Conservation (phyloP, 92 coral and sea anemone genomes). For the Scolanthus callimorphus region DNA sequence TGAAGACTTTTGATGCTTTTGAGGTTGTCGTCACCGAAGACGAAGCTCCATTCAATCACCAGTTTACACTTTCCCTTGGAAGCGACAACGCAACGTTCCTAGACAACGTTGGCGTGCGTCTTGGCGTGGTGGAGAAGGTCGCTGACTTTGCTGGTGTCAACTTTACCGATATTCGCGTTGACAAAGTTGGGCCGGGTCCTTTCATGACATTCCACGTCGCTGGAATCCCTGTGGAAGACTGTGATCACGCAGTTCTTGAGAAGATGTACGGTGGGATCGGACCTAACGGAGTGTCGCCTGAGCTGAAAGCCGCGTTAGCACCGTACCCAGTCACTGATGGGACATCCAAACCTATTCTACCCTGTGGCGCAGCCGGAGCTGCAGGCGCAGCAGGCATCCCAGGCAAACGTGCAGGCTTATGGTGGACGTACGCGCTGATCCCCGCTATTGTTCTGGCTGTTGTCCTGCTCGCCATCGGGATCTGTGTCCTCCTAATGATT, state of each 20-base stretch:
- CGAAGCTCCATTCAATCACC: slow-evolving; percentile 44
- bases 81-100: slow-evolving; percentile 62
- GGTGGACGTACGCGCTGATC: slow-evolving; percentile 96
- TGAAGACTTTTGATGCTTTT: slow-evolving; percentile 57
- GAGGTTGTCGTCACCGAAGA: slow-evolving; percentile 58
- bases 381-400: slow-evolving; percentile 36
- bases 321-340: slow-evolving; percentile 66
- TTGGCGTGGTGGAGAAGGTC: slow-evolving; percentile 52
- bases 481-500: slow-evolving; percentile 70
- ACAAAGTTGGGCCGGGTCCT: slow-evolving; percentile 58
- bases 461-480: slow-evolving; percentile 74
- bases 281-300: slow-evolving; percentile 42
- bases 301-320: slow-evolving; percentile 44
- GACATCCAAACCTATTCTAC: slow-evolving; percentile 40
- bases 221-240: slow-evolving; percentile 50
- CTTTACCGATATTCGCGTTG: slow-evolving; percentile 62
- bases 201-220: slow-evolving; percentile 67
- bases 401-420: slow-evolving; percentile 59
- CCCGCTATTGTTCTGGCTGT: slow-evolving; percentile 93
- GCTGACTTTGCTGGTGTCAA: slow-evolving; percentile 64
- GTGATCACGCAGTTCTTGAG: slow-evolving; percentile 18
- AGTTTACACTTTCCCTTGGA: slow-evolving; percentile 54
- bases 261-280: slow-evolving; percentile 28
- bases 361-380: slow-evolving; percentile 25
- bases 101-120: slow-evolving; percentile 64